phyloP scores from a whole-genome alignment of 1,140 invertebrate genomes.

The Catajapyx aquilonaris region DNA sequence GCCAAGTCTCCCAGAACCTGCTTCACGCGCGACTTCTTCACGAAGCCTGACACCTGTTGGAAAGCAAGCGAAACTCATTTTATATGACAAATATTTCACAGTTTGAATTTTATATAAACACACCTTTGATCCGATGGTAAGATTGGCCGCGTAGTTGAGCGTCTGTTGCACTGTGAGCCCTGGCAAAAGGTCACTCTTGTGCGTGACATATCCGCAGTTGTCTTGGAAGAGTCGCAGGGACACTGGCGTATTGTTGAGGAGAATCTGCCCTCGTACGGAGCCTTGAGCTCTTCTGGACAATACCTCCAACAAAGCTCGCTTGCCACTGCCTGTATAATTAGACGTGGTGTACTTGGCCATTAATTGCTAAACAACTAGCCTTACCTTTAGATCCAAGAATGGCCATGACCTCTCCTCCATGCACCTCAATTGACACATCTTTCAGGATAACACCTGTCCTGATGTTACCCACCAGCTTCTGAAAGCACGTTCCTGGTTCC shows the following conservation, averaged over 20 bases:
- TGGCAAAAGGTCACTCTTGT: constrained; percentile 56
- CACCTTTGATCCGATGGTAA: constrained; percentile 37
- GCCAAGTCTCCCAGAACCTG: constrained; percentile 79
- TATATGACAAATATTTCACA: too few relatives aligned
- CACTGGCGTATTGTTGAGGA: constrained; percentile 60
- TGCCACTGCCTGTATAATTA: constrained; percentile 50
- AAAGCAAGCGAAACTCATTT: constrained; percentile 8
- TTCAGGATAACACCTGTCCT: constrained; percentile 68
- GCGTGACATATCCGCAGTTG: constrained; percentile 64
- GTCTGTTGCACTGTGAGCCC: constrained; percentile 71
- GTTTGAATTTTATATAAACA: constrained; percentile 6
- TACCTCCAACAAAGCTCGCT: constrained; percentile 70
- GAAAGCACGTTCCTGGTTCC: constrained; percentile 51
- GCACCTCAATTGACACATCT: constrained; percentile 72
- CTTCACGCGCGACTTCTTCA: constrained; percentile 40
- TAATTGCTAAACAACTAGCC: constrained; percentile 1
- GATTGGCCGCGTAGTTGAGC: constrained; percentile 47
- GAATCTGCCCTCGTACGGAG: constrained; percentile 53
- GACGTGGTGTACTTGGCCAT: background rate
- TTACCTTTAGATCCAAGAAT: constrained; percentile 76
- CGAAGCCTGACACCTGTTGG: constrained; percentile 38
- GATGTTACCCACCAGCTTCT: constrained; percentile 49
- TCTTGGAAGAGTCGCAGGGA: constrained; percentile 60
- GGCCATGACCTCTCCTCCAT: constrained; percentile 76
- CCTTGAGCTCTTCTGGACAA: constrained; percentile 43